Conservation (phyloP, 2,797 vertebrate genomes). For the Peromyscus eremicus region DNA sequence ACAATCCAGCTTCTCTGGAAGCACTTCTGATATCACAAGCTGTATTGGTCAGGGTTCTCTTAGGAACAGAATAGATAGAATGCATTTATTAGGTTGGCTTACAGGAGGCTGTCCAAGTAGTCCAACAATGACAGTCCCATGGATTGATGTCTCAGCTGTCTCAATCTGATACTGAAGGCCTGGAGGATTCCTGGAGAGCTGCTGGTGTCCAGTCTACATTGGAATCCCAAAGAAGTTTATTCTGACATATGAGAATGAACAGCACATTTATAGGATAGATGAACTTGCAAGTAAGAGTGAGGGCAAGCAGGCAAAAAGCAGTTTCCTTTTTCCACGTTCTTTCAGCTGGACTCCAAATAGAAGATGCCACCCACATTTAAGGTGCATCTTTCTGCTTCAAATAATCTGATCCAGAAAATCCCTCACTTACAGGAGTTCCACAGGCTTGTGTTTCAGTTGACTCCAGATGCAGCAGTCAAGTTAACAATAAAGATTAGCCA, state of each 20-base stretch:
- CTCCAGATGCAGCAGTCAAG: not conserved
- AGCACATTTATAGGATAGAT: too few relatives aligned
- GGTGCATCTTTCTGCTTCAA: not conserved
- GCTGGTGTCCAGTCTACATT: not conserved
- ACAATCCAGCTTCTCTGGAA: not conserved
- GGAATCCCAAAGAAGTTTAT: not conserved
- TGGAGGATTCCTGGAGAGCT: not conserved
- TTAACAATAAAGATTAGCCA: not conserved
- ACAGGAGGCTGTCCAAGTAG: not conserved
- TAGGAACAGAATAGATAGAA: not conserved
- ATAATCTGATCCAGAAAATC: not conserved
- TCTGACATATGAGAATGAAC: too few relatives aligned
- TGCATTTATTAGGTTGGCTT: not conserved
- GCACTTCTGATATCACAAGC: not conserved
- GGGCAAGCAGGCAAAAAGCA: not conserved
- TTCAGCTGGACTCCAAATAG: not conserved
- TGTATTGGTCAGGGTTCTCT: not conserved
- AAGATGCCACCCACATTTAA: not conserved
- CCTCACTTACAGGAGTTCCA: too few relatives aligned
- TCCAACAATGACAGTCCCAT: not conserved
- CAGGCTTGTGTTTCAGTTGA: too few relatives aligned
- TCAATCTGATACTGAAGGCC: not conserved
- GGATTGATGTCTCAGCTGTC: not conserved
- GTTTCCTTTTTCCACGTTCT: not conserved
- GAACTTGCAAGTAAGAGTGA: not conserved